A percentile compares a stretch with the other conserved stretches of the same genome.
These are phyloP conservation scores for Heptascelio sp. DNA, from an alignment of 2,888 invertebrate species.

Conservation along the genomic window DNA sequence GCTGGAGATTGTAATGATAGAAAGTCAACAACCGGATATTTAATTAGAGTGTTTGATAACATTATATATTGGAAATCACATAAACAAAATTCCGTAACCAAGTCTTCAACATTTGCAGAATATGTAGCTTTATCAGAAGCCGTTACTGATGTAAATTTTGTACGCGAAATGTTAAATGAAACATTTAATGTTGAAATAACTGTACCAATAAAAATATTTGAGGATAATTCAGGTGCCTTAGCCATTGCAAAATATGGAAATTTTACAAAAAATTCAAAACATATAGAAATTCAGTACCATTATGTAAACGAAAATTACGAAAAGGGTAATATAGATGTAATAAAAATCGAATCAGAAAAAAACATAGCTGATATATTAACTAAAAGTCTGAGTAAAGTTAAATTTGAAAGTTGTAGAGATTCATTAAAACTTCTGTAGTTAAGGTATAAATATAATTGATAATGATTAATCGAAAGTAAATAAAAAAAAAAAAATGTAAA, in stretches of 20 bases:
- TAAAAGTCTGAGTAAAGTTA: not conserved
- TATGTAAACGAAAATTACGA: slow-evolving; percentile 5
- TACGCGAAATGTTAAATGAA: not conserved
- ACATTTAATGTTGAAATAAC: not conserved
- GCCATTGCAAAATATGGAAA: not conserved
- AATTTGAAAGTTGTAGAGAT: not conserved
- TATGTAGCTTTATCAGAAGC: not conserved
- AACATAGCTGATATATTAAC: not conserved
- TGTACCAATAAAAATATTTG: not conserved
- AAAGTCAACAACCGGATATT: not conserved
- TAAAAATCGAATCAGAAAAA: not conserved
- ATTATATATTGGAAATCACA: not conserved
- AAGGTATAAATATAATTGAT: too few relatives aligned
- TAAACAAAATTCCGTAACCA: not conserved
- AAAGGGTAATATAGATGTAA: not conserved
- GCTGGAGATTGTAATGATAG: not conserved
- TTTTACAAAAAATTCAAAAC: slow-evolving; percentile 1
- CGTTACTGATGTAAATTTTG: not conserved
- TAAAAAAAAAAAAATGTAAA: not conserved
- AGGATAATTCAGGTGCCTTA: not conserved
- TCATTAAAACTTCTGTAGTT: too few relatives aligned
- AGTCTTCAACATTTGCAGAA: not conserved
- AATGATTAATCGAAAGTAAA: not conserved
- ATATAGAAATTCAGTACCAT: slow-evolving; percentile 2
- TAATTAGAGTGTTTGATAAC: not conserved